Evolutionary conservation across 2,888 invertebrate species (phyloP).

Genomic region (Hyposoter dolosus): DNA sequence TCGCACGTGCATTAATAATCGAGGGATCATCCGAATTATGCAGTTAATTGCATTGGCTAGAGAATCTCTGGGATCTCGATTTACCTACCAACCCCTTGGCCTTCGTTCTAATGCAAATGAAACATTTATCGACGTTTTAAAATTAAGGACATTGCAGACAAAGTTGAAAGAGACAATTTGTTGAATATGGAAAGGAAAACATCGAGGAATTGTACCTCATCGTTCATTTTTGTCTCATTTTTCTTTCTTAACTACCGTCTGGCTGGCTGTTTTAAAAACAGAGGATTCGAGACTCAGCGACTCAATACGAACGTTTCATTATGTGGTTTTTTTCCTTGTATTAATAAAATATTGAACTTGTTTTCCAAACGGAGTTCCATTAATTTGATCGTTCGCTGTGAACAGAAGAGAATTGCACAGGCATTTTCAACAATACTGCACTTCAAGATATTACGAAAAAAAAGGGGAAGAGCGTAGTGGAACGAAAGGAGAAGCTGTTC

Average conservation of each 20-base stretch:
- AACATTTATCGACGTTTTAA: not conserved
- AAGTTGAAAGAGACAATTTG: not conserved
- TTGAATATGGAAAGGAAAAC: too few species aligned
- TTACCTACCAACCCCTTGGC: not conserved
- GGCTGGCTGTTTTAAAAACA: not conserved
- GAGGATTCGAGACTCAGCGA: not conserved
- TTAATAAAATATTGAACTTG: not conserved
- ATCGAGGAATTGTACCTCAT: too few species aligned
- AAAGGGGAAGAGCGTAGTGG: constrained; percentile 33
- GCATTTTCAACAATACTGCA: constrained; percentile 47
- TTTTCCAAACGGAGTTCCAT: not conserved
- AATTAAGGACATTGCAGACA: not conserved
- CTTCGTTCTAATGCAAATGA: not conserved
- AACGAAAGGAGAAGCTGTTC: constrained; percentile 32
- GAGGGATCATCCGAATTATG: not conserved
- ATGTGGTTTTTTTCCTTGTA: not conserved
- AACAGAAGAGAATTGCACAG: not conserved
- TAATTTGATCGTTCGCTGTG: not conserved
- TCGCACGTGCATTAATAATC: not conserved
- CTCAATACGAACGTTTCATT: not conserved
- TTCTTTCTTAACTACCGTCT: not conserved
- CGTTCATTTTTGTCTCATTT: not conserved
- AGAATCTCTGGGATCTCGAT: not conserved
- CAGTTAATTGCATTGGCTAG: not conserved
- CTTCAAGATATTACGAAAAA: constrained; percentile 59